These are phyloP conservation scores for Megalops cyprinoides DNA, from an alignment of 2,797 vertebrate species.

Conservation along the genomic window DNA sequence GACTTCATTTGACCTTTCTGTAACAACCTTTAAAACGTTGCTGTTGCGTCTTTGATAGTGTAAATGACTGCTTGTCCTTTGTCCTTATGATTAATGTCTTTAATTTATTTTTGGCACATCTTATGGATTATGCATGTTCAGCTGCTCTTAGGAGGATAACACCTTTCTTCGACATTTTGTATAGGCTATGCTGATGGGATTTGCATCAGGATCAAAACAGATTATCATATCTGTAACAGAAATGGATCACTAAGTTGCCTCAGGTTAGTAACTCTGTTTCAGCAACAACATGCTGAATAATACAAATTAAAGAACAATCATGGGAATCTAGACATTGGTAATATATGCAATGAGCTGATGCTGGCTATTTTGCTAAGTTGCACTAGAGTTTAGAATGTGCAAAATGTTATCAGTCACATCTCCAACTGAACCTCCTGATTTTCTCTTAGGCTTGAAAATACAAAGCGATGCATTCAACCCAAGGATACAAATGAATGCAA, in stretches of 20 bases:
- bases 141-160: conserved; percentile 32
- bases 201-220: conserved; percentile 62
- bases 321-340: not conserved
- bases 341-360: too few relatives aligned
- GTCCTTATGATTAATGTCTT: conserved; percentile 66
- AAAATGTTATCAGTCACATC: conserved; percentile 28
- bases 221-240: conserved; percentile 62
- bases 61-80: conserved; percentile 55
- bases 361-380: too few relatives aligned
- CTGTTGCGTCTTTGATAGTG: conserved; percentile 48
- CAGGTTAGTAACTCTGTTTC: not conserved
- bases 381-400: conserved; percentile 11
- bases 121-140: conserved; percentile 55
- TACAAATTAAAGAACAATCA: not conserved
- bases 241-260: conserved; percentile 47
- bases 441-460: too few relatives aligned
- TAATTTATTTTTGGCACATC: conserved; percentile 53
- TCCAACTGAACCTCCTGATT: not conserved
- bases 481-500: not conserved
- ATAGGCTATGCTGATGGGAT: conserved; percentile 45
- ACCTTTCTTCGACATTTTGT: conserved; percentile 47
- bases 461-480: not conserved
- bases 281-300: not conserved
- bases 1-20: conserved; percentile 50
- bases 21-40: conserved; percentile 44